These are phyloP conservation scores for Drosophila hamatofila DNA, from an alignment of 2,888 invertebrate species.

Conservation along the genomic window DNA sequence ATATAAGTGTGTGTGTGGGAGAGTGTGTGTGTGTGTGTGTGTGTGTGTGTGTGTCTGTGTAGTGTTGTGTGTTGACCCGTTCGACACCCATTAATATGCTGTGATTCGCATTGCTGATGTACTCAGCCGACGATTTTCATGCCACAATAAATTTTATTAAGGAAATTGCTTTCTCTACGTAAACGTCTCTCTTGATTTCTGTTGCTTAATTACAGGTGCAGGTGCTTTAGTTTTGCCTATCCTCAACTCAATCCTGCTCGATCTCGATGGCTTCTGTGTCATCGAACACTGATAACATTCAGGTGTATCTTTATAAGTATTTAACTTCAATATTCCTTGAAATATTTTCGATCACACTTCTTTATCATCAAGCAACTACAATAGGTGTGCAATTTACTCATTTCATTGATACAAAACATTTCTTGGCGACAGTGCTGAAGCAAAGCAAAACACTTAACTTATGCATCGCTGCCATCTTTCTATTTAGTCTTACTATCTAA, in stretches of 20 bases:
- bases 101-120: slow-evolving; percentile 31
- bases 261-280: too few species aligned
- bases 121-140: not conserved
- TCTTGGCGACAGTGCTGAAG: too few species aligned
- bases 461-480: not conserved
- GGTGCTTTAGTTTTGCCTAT: not conserved
- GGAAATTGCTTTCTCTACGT: not conserved
- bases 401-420: too few species aligned
- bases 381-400: too few species aligned
- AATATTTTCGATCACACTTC: too few species aligned
- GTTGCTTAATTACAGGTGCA: not conserved
- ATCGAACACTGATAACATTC: too few species aligned
- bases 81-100: slow-evolving; percentile 46
- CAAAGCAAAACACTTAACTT: not conserved
- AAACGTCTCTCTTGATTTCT: not conserved
- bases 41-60: not conserved
- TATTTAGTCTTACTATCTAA: too few species aligned
- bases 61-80: slow-evolving; percentile 32
- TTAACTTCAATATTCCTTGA: too few species aligned
- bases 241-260: too few species aligned
- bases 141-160: slow-evolving; percentile 9
- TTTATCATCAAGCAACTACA: too few species aligned
- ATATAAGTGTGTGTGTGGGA: slow-evolving; percentile 1
- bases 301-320: too few species aligned
- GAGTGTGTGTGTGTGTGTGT: not conserved